Conservation (phyloP, 2,113 vertebrate species). For the Brienomyrus longianalis region DNA sequence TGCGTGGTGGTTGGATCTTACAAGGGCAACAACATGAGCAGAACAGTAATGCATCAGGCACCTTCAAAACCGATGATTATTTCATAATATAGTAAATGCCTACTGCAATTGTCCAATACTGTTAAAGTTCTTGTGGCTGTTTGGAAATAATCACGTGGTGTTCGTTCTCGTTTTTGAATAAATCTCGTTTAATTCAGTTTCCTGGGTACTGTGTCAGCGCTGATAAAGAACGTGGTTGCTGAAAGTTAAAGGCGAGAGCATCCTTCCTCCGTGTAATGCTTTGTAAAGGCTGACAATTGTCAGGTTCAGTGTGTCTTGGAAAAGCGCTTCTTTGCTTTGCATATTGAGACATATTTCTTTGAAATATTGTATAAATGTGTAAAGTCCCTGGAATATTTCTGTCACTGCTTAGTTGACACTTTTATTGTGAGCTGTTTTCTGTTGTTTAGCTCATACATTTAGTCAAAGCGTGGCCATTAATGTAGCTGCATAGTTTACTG, state of each 20-base stretch:
- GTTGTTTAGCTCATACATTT: neutral
- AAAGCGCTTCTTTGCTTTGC: neutral
- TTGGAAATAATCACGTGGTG: neutral
- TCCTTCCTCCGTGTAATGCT: neutral
- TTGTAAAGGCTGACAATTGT: neutral
- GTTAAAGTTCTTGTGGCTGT: neutral
- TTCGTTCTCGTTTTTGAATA: neutral
- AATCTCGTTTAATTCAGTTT: neutral
- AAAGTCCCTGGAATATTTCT: neutral
- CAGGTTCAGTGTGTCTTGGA: neutral
- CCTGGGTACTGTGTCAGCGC: neutral
- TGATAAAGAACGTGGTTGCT: neutral
- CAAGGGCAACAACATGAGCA: neutral
- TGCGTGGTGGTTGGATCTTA: neutral
- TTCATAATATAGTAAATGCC: neutral
- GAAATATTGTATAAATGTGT: neutral
- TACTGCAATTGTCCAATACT: neutral
- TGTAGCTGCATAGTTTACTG: neutral
- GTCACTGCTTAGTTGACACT: neutral
- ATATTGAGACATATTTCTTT: neutral
- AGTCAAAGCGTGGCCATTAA: neutral
- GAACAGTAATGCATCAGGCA: neutral
- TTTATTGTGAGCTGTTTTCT: neutral
- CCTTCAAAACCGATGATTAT: neutral
- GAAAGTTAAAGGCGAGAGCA: neutral